Percentiles rank a stretch among this genome's conserved stretches.
Evolutionary conservation across 2,113 vertebrate genomes (phyloP).

Genomic region (Myodes glareolus): DNA sequence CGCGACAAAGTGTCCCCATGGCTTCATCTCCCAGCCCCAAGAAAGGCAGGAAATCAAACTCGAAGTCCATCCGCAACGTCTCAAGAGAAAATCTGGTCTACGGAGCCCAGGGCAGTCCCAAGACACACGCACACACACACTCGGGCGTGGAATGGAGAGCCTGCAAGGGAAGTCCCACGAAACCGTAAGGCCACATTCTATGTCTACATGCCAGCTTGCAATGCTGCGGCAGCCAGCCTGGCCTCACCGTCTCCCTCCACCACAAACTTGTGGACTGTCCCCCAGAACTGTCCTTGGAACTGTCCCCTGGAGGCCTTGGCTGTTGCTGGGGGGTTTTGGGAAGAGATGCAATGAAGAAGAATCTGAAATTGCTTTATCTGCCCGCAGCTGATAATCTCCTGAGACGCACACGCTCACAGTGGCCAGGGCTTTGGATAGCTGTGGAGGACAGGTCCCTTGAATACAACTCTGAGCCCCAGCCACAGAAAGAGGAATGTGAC

Average conservation of each 20-base stretch:
- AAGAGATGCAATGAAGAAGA: neutral
- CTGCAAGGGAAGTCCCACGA: neutral
- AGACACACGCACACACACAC: too few relatives aligned
- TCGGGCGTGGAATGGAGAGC: neutral
- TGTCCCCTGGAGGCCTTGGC: neutral
- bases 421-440: neutral
- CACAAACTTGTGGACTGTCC: neutral
- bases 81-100: neutral
- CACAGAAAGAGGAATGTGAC: neutral
- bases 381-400: neutral
- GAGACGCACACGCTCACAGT: neutral
- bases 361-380: neutral
- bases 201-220: accelerated
- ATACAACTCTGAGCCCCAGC: neutral
- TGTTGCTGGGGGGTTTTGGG: neutral
- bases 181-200: neutral
- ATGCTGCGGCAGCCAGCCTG: neutral
- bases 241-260: neutral
- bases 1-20: neutral
- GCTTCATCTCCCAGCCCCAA: neutral
- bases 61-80: neutral
- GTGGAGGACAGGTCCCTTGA: neutral
- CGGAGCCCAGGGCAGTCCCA: neutral
- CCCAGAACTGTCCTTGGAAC: neutral
- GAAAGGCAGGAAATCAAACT: neutral